phyloP scores from a whole-genome alignment of 1,140 invertebrate species.

The Drosophila kurseongensis region DNA sequence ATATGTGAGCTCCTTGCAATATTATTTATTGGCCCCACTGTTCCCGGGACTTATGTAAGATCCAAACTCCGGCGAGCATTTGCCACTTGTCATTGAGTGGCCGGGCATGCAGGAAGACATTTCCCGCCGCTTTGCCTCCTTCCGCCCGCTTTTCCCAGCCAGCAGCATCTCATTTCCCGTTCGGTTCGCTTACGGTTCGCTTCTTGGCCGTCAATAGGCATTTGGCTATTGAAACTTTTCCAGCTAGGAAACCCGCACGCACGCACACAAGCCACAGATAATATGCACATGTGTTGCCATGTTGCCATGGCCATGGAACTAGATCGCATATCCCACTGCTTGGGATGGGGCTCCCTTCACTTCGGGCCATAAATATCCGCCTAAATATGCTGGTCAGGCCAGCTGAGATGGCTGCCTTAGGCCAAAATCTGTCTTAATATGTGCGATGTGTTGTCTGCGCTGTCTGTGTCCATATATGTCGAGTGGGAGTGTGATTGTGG shows the following conservation, averaged over 20 bases:
- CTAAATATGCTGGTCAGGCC: constrained; percentile 79
- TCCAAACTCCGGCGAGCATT: constrained; percentile 38
- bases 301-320: constrained; percentile 9
- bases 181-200: constrained; percentile 58
- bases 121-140: neutral
- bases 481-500: constrained; percentile 40
- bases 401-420: constrained; percentile 52
- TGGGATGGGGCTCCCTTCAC: constrained; percentile 39
- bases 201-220: constrained; percentile 68
- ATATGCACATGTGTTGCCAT: constrained; percentile 35
- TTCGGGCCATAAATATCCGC: constrained; percentile 77
- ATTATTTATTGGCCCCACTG: constrained; percentile 9
- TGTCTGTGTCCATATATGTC: constrained; percentile 6
- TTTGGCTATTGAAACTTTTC: constrained; percentile 73
- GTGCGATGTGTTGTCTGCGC: constrained; percentile 50
- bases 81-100: constrained; percentile 64
- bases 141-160: constrained; percentile 14
- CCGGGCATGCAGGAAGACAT: constrained; percentile 29
- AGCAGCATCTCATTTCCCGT: constrained; percentile 74
- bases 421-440: constrained; percentile 81
- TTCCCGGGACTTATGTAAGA: constrained; percentile 45
- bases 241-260: constrained; percentile 16
- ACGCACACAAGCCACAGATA: constrained; percentile 30
- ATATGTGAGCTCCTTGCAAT: no score
- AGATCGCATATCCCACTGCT: constrained; percentile 2